These are phyloP conservation scores for Chrysodeixis includens DNA, from an alignment of 2,888 invertebrate genomes.

Conservation along the genomic window DNA sequence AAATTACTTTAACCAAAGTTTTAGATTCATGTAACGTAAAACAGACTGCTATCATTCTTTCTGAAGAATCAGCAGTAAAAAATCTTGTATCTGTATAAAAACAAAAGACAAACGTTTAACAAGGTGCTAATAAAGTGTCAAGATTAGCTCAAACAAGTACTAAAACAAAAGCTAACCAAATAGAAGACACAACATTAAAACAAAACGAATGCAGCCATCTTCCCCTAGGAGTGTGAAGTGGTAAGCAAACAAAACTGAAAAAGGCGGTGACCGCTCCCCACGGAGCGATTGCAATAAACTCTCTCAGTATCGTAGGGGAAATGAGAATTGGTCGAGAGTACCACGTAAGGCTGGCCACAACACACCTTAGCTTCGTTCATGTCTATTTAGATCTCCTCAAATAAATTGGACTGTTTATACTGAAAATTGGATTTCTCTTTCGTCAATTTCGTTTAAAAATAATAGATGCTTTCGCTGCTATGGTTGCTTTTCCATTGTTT, in stretches of 20 bases:
- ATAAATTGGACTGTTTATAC: background rate
- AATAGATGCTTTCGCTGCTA: background rate
- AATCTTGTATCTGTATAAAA: background rate
- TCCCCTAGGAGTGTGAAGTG: constrained; percentile 38
- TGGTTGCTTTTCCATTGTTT: background rate
- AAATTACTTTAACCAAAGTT: too few relatives aligned
- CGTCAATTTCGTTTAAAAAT: background rate
- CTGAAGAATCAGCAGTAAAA: too few relatives aligned
- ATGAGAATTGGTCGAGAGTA: constrained; percentile 43
- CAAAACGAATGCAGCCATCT: constrained; percentile 28
- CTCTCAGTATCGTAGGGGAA: constrained; percentile 48
- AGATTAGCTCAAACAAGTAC: background rate
- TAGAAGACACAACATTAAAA: constrained; percentile 14
- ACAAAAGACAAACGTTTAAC: too few relatives aligned
- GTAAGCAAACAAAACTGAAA: constrained; percentile 61
- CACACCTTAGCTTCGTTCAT: too few relatives aligned
- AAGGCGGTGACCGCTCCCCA: constrained; percentile 67
- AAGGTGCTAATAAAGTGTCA: background rate
- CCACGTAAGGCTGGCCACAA: constrained; percentile 9
- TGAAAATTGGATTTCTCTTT: background rate
- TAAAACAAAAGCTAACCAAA: constrained; percentile 20
- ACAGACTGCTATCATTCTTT: too few relatives aligned
- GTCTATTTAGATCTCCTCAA: background rate
- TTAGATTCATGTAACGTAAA: too few relatives aligned
- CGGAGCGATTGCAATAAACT: constrained; percentile 71